phyloP scores from a whole-genome alignment of 2,888 invertebrate species.

The Dryadula phaetusa region DNA sequence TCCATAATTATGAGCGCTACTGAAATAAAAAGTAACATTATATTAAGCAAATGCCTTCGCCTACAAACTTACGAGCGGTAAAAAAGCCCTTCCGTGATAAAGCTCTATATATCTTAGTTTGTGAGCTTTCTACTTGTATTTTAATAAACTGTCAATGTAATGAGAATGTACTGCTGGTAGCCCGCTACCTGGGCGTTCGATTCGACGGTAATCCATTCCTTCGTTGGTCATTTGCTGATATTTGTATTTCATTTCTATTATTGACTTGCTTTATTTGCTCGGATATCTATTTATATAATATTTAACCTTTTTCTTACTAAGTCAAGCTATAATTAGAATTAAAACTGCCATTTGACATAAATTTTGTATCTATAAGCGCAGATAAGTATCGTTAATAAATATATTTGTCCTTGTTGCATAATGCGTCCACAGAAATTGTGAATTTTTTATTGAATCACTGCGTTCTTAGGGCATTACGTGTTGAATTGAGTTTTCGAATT shows the following conservation, averaged over 20 bases:
- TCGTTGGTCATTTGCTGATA: constrained; percentile 38
- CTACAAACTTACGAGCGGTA: not conserved
- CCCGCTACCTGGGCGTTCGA: constrained; percentile 34
- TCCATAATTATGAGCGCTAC: too few relatives aligned
- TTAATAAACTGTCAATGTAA: constrained; percentile 44
- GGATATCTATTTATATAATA: not conserved
- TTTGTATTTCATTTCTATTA: constrained; percentile 23
- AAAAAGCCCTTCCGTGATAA: constrained; percentile 10
- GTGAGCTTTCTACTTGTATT: constrained; percentile 39
- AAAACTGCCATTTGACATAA: too few relatives aligned
- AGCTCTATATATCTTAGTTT: constrained; percentile 21
- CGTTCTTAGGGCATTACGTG: too few relatives aligned
- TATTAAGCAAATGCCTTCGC: not conserved
- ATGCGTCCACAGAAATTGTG: too few relatives aligned
- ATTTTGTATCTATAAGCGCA: too few relatives aligned
- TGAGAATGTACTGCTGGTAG: constrained; percentile 43
- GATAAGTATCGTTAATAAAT: too few relatives aligned
- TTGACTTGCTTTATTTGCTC: constrained; percentile 11
- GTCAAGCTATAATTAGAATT: too few relatives aligned
- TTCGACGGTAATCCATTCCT: constrained; percentile 42
- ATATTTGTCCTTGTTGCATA: too few relatives aligned
- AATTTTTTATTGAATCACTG: too few relatives aligned
- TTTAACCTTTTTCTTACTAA: too few relatives aligned
- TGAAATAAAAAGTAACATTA: not conserved
- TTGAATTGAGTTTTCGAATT: too few relatives aligned